Base-by-base conservation (phyloP, 2,888 invertebrate species). In the Eledona agricola region DNA sequence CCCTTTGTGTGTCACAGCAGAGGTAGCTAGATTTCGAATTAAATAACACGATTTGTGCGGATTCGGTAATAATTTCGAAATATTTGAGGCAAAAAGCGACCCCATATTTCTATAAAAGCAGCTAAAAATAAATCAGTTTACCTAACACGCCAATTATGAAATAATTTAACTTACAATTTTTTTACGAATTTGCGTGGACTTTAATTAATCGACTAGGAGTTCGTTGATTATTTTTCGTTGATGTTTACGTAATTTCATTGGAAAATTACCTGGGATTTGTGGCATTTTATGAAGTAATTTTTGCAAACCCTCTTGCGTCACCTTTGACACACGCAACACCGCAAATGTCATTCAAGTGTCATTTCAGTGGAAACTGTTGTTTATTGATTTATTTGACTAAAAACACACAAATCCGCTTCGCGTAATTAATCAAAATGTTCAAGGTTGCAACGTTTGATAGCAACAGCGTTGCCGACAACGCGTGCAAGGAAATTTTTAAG, bases 401-500 rank as follows among this genome's bases (percentile, higher is more conserved):
- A n/a, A n/a, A n/a, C n/a, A n/a, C n/a, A n/a, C n/a, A n/a, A n/a
- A n/a, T n/a, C n/a, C n/a, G n/a, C n/a, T n/a, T n/a, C n/a, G n/a
- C n/a, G n/a, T n/a, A n/a, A n/a, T n/a, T n/a, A 35, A 57, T 61
- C 54, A 50, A 50, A 23, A 43, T 40, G 29, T 66, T 66, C 19
- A 50, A 59, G 46, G 34, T 38, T 10, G 55, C 55, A 9, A 50
- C 58, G 22, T 66, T 64, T 61, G 64, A 66, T 22, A 11, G 32
- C 1, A 60, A 64, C 26, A 56, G 37, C 6, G 25, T 43, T 34
- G 52, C 50, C 3, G 60, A 60, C 25, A 31, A 50, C 16, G 45
- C 50, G 11, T 63, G 56, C 35, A 55, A 61, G 3, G 58, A 60
- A 32, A 31, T 66, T n/a, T 62, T 65, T 29, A 43, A 60, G 57